Conservation (phyloP, 2,888 invertebrate species). For the Mythimna lalbum region DNA sequence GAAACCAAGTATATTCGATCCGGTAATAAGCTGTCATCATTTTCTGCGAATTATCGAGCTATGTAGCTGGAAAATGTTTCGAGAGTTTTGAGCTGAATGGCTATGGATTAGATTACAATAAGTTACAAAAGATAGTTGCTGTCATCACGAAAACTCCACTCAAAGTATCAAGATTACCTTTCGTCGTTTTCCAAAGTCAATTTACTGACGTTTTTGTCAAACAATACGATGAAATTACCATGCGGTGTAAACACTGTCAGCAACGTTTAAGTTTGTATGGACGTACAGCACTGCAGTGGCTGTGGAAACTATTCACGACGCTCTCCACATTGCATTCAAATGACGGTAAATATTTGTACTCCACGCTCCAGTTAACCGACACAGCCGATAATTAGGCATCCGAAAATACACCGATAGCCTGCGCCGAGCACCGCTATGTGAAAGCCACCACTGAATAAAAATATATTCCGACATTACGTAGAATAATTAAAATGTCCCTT, state of each 20-base stretch:
- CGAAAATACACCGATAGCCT: conserved; percentile 54
- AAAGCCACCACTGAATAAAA: conserved; percentile 29
- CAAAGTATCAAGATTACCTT: conserved; percentile 2
- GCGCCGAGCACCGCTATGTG: conserved; percentile 12
- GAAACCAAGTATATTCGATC: conserved; percentile 36
- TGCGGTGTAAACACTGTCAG: conserved; percentile 38
- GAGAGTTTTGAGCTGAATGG: conserved; percentile 15
- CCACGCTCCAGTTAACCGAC: conserved; percentile 55
- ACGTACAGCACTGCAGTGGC: conserved; percentile 40
- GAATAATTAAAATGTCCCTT: conserved; percentile 41
- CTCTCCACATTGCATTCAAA: conserved; percentile 62
- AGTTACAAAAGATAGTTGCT: conserved; percentile 19
- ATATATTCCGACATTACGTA: conserved; percentile 26
- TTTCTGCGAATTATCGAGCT: conserved; percentile 51
- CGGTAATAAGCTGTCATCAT: conserved; percentile 52
- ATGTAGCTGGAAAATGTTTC: conserved; percentile 26
- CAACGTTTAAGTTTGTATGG: conserved; percentile 41
- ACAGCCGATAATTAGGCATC: conserved; percentile 62
- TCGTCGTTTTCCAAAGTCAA: conserved; percentile 2
- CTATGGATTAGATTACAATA: conserved; percentile 23
- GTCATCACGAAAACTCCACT: conserved; percentile 8
- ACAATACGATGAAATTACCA: conserved; percentile 28
- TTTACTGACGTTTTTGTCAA: conserved; percentile 13
- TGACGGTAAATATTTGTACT: conserved; percentile 62
- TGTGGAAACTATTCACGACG: conserved; percentile 57